Evolutionary conservation across 2,797 vertebrate genomes (phyloP), one percentile per base, ranked within the genome.

Genomic region (Perodicticus potto): DNA sequence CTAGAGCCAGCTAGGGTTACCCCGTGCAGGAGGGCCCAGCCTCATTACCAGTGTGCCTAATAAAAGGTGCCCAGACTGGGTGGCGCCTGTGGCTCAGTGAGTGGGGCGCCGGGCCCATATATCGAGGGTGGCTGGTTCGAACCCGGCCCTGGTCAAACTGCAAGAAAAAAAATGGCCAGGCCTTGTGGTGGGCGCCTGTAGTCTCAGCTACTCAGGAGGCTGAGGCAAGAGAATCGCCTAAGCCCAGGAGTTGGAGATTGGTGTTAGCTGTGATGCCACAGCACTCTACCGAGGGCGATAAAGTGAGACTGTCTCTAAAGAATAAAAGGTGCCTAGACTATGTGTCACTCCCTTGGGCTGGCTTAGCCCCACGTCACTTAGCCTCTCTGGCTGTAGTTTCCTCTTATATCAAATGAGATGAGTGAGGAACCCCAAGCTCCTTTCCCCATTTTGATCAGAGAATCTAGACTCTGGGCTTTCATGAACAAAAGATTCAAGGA

Each of bases 341-440:
- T 29, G 25, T 23, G 29, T n/a, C 49, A 10, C 43, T 14, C 2
- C 77, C 32, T 25, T 45, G n/a, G 22, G 37, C 34, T 45, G 12
- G 2, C 14, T 17, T 34, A 9, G 53, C 16, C 14, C 22, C 0
- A 3, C 11, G 0, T 59, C 65, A 45, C 77, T 27, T 7, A 22
- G 32, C 40, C 12, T 23, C 17, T 12, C 55, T 27, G 22, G 55
- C 23, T 72, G 7, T 32, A 22, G 40, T 10, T 69, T 61, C 32
- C 53, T 91, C 25, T 20, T 6, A 16, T n/a, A 7, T 16, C 27
- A 80, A 70, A 57, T 43, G 27, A 43, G 40, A 32, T 20, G 13
- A 5, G 22, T 43, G 63, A 76, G 37, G 14, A 61, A 5, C 11
- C n/a, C 25, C 59, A 67, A 14, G 22, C 27, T 45, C 12, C 37